These are phyloP conservation scores for Sycophila texana DNA, from an alignment of 2,888 invertebrate species.

Conservation along the genomic window DNA sequence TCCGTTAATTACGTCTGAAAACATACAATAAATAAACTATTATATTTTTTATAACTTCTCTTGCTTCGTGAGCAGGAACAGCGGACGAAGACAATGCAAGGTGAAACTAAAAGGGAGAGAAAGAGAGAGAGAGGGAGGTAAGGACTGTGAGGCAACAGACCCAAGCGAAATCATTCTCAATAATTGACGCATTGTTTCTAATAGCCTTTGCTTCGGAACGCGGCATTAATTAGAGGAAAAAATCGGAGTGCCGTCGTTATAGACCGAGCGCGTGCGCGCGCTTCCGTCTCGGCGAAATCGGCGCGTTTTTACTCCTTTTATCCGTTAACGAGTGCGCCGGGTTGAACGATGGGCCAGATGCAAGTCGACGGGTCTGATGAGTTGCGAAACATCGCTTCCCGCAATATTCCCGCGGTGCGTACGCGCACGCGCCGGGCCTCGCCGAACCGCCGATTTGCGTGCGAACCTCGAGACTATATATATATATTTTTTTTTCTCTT, in stretches of 20 bases:
- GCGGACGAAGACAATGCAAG: neutral
- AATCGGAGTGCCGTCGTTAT: constrained; percentile 36
- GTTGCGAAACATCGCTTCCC: constrained; percentile 46
- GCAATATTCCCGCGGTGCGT: constrained; percentile 6
- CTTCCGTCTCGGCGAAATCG: neutral
- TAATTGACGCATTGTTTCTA: constrained; percentile 64
- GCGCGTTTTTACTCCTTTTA: neutral
- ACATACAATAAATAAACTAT: too few relatives aligned
- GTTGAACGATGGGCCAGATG: constrained; percentile 29
- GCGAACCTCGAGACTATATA: neutral
- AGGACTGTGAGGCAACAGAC: constrained; percentile 21
- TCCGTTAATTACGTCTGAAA: too few relatives aligned
- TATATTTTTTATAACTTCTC: too few relatives aligned
- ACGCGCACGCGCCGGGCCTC: neutral
- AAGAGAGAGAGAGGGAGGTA: neutral
- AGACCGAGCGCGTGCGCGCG: neutral
- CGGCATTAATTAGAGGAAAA: constrained; percentile 59
- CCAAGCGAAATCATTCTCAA: constrained; percentile 59
- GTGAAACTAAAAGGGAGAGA: neutral
- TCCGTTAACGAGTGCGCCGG: neutral
- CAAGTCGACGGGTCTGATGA: constrained; percentile 15
- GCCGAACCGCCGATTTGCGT: neutral
- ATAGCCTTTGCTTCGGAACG: constrained; percentile 42
- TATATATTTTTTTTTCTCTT: too few relatives aligned
- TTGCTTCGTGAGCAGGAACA: neutral